phyloP scores from a whole-genome alignment of 2,888 invertebrate species.

The Tupiocoris notatus region DNA sequence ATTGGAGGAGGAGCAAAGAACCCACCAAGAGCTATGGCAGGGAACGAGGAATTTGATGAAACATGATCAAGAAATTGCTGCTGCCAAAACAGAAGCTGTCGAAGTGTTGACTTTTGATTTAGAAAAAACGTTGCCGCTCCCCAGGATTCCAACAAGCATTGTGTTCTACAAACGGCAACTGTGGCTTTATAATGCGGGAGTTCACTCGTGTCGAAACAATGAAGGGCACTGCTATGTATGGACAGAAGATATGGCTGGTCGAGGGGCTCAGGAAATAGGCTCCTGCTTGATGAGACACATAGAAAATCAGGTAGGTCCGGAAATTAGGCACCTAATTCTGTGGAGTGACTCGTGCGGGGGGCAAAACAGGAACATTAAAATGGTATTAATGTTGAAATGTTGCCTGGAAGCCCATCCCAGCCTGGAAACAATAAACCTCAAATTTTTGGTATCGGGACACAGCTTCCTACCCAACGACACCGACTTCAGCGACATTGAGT shows the following conservation, averaged over 20 bases:
- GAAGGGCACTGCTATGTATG: conserved; percentile 50
- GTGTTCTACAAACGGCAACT: conserved; percentile 50
- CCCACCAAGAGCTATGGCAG: conserved; percentile 25
- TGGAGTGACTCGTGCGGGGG: conserved; percentile 50
- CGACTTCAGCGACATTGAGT: conserved; percentile 49
- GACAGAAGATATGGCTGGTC: conserved; percentile 50
- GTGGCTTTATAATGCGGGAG: conserved; percentile 50
- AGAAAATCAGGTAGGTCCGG: background rate
- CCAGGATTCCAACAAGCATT: conserved; percentile 3
- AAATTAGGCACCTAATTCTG: conserved; percentile 44
- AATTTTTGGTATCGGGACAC: conserved; percentile 47
- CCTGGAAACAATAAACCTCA: conserved; percentile 43
- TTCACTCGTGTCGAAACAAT: conserved; percentile 46
- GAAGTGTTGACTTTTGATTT: conserved; percentile 26
- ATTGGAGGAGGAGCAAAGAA: conserved; percentile 12
- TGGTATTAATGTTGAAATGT: conserved; percentile 47
- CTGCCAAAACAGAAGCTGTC: conserved; percentile 8
- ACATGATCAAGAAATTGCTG: conserved; percentile 25
- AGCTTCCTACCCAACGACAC: conserved; percentile 48
- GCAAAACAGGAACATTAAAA: conserved; percentile 48
- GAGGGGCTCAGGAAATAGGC: conserved; percentile 50
- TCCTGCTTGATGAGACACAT: conserved; percentile 49
- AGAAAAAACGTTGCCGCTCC: conserved; percentile 20
- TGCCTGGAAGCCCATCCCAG: conserved; percentile 39
- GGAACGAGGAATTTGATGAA: conserved; percentile 24